Conservation (phyloP, 2,888 invertebrate species). For the Osmoderma eremita region DNA sequence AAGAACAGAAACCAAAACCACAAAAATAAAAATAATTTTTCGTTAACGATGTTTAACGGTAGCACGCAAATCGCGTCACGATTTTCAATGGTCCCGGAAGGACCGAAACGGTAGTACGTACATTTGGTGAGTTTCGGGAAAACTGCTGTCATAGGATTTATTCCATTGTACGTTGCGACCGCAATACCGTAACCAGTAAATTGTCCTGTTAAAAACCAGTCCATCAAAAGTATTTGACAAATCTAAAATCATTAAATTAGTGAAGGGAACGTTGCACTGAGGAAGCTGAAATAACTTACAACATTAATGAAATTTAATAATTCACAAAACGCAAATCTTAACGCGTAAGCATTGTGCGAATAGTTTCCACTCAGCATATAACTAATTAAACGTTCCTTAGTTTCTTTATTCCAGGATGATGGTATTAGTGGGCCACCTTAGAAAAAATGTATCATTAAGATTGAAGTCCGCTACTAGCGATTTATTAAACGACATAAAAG, state of each 20-base stretch:
- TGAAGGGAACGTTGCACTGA: too few species aligned
- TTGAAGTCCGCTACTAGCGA: too few species aligned
- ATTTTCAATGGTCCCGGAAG: constrained; percentile 68
- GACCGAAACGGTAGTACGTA: constrained; percentile 69
- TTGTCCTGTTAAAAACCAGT: constrained; percentile 72
- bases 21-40: constrained; percentile 79
- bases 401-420: constrained; percentile 68
- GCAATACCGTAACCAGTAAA: constrained; percentile 71
- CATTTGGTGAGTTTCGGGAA: constrained; percentile 79
- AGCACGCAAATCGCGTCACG: constrained; percentile 78
- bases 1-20: constrained; percentile 81
- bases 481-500: too few species aligned
- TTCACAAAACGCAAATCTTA: constrained; percentile 77
- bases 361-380: constrained; percentile 70
- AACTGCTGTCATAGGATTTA: constrained; percentile 72
- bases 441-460: constrained; percentile 44
- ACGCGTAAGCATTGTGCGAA: constrained; percentile 73
- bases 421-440: constrained; percentile 68
- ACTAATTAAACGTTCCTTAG: constrained; percentile 68
- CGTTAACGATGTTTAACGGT: constrained; percentile 81
- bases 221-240: constrained; percentile 74
- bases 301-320: constrained; percentile 78
- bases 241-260: constrained; percentile 63
- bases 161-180: constrained; percentile 64
- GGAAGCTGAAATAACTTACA: constrained; percentile 65